A percentile compares a stretch with the other conserved stretches of the same genome.
Evolutionary conservation across 92 coral and sea anemone species (phyloP).

Genomic region (Diadumene lineata): DNA sequence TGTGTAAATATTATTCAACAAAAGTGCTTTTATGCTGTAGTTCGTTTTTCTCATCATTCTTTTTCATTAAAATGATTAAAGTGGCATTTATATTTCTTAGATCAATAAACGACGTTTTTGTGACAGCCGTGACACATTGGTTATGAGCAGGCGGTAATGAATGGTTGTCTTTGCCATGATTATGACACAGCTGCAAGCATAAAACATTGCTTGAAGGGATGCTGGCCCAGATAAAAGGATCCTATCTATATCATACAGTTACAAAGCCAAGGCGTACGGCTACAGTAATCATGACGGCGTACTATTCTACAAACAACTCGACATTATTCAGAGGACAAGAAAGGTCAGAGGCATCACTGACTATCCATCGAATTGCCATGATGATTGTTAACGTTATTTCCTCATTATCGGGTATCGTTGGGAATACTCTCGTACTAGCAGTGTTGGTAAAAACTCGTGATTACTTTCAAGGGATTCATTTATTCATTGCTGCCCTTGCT

Average conservation of each 20-base stretch:
- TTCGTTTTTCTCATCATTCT: neutral
- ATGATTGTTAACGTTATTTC: conserved; percentile 37
- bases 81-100: neutral
- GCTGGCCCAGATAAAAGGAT: too few relatives aligned
- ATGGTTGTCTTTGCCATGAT: too few relatives aligned
- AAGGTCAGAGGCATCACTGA: neutral
- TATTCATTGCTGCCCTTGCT: conserved; percentile 57
- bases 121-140: neutral
- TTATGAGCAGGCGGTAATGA: neutral
- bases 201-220: too few relatives aligned
- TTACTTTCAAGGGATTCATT: conserved; percentile 55
- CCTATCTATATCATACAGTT: too few relatives aligned
- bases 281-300: too few relatives aligned
- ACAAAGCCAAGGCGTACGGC: too few relatives aligned
- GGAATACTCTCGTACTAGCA: conserved; percentile 41
- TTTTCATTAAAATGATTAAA: neutral
- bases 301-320: too few relatives aligned
- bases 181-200: too few relatives aligned
- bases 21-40: neutral
- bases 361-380: conserved; percentile 21
- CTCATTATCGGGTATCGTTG: conserved; percentile 29
- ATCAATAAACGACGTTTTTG: neutral
- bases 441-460: conserved; percentile 38
- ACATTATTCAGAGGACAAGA: too few relatives aligned
- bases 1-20: neutral